These are phyloP conservation scores for Ctenoplectra terminalis DNA, from an alignment of 1,140 invertebrate genomes.

Conservation along the genomic window DNA sequence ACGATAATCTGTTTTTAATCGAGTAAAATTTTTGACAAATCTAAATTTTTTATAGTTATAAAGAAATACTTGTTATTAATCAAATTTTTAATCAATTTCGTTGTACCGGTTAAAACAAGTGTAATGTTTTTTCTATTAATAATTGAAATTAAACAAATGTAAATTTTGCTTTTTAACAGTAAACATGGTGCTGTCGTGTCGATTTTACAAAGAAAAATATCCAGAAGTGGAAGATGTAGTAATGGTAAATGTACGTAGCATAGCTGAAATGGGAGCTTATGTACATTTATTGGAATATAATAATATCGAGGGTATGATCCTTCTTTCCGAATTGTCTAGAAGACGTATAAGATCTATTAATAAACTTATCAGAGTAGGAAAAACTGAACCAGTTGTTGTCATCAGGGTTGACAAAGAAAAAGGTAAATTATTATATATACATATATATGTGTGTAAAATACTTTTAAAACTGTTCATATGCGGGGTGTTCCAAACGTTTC, in stretches of 20 bases:
- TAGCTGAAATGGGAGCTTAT: slow-evolving; percentile 99
- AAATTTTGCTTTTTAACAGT: slow-evolving; percentile 59
- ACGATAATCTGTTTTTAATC: slow-evolving; percentile 46
- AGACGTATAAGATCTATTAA: slow-evolving; percentile 99
- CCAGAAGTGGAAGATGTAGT: slow-evolving; percentile 99
- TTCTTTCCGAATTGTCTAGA: slow-evolving; percentile 97
- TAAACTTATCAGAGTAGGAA: slow-evolving; percentile 98
- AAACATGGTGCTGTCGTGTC: slow-evolving; percentile 96
- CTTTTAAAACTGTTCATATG: too few species aligned
- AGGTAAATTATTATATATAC: slow-evolving; percentile 87
- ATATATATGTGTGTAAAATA: too few species aligned
- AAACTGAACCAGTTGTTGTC: slow-evolving; percentile 99
- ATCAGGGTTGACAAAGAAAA: slow-evolving; percentile 99
- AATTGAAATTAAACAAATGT: not conserved
- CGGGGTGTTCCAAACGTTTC: too few species aligned
- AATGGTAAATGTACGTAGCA: slow-evolving; percentile 99
- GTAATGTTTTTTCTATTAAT: not conserved
- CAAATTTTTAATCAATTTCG: not conserved
- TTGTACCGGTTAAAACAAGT: not conserved
- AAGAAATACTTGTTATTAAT: not conserved
- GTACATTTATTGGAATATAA: slow-evolving; percentile 99
- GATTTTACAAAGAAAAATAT: slow-evolving; percentile 99
- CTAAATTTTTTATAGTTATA: not conserved
- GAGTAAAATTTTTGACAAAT: not conserved
- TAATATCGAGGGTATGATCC: slow-evolving; percentile 98